Evolutionary conservation across 2,797 vertebrate genomes (phyloP).

Genomic region (Momotus momota): DNA sequence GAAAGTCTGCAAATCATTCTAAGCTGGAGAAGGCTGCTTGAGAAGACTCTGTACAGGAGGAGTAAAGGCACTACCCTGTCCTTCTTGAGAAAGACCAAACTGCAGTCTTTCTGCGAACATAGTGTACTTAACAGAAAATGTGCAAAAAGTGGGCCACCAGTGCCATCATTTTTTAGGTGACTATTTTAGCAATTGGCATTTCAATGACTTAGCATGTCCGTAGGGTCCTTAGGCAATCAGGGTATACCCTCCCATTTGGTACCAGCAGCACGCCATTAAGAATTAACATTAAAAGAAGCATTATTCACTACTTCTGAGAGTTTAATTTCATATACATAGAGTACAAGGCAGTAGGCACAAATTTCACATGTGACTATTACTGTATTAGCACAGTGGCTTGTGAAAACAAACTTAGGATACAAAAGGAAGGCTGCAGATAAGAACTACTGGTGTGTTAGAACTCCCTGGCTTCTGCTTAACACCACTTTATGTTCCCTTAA

Average conservation of each 20-base stretch:
- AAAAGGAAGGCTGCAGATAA: background rate
- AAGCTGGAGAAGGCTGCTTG: background rate
- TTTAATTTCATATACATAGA: background rate
- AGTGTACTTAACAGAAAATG: background rate
- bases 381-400: background rate
- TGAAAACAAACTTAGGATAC: background rate
- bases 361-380: background rate
- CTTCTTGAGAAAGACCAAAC: background rate
- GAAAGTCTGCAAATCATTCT: background rate
- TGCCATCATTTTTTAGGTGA: background rate
- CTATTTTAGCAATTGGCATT: background rate
- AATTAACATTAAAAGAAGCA: background rate
- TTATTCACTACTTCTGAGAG: background rate
- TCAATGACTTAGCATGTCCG: fast-evolving
- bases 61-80: background rate
- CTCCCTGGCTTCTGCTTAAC: background rate
- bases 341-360: background rate
- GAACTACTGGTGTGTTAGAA: background rate
- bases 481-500: background rate
- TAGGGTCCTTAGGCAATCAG: background rate
- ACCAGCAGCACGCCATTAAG: background rate
- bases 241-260: background rate
- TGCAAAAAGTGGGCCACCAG: background rate
- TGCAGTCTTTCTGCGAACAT: fast-evolving
- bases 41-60: background rate